Evolutionary conservation across 2,797 vertebrate species (phyloP), one percentile per base, ranked within the genome.

Genomic region (Ficedula albicollis): DNA sequence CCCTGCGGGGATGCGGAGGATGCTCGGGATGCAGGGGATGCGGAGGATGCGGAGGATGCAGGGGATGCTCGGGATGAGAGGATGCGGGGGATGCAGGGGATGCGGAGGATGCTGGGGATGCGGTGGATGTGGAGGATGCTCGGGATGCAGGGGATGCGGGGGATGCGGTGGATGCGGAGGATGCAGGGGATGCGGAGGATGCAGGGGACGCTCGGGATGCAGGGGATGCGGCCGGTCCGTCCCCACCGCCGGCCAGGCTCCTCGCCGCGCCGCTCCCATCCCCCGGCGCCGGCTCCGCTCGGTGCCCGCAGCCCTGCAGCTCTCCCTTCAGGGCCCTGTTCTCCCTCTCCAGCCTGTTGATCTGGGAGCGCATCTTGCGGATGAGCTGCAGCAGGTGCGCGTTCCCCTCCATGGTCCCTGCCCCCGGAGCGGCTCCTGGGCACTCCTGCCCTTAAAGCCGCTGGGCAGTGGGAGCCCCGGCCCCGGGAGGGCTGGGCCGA

Each of bases 321-420:
- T 98, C 98, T 68, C 97, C 98, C 2, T 96, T 96, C 76, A 99
- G 98, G 21, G 97, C 98, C 30, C 90, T 97, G 96, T 99, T 99
- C 86, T 99, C 99, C 23, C 94, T 97, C 96, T 99, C 98, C 93
- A 99, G 95, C 87, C 98, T 98, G 94, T 98, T 97, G 96, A 99
- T 99, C 29, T 99, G 98, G 11, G 98, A 98, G 13, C 77, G 98
- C 99, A 99, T 98, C 96, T 99, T 98, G 94, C 97, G 97, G 97
- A 99, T 98, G 82, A 99, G 93, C 84, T 97, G 97, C 36, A 98
- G 95, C 38, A 99, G 98, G 81, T 98, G 98, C 11, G 77, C 41
- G 48, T 97, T 98, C 36, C 97, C 97, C 88, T 99, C 99, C 99
- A 99, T 99, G 70, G 44, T 20, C 51, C 19, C 80, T 15, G 46